Percentiles rank a stretch among this genome's conserved stretches.
phyloP scores from a whole-genome alignment of 2,797 vertebrate species.

The Phoebastria nigripes region DNA sequence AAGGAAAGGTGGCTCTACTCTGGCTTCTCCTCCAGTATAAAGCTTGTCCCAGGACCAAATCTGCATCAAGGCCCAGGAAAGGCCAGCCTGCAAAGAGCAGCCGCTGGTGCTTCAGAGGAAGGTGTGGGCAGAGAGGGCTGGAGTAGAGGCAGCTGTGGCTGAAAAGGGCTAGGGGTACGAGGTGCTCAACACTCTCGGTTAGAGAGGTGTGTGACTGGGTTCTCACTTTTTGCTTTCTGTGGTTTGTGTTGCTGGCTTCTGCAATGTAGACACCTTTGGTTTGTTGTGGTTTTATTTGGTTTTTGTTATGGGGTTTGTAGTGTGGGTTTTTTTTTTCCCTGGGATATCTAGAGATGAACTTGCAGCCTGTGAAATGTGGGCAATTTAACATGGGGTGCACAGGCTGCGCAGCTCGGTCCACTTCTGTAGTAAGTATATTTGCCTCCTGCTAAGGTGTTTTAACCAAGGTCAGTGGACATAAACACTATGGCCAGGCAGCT shows the following conservation, averaged over 20 bases:
- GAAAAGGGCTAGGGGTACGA: background rate
- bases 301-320: background rate
- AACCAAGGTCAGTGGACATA: constrained; percentile 19
- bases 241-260: background rate
- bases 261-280: background rate
- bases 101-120: background rate
- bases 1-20: background rate
- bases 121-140: background rate
- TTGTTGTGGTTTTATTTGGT: background rate
- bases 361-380: background rate
- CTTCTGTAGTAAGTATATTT: background rate
- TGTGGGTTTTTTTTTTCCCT: background rate
- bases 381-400: background rate
- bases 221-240: background rate
- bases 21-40: background rate
- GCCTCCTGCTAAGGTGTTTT: constrained; percentile 1
- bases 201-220: background rate
- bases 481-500: background rate
- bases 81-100: background rate
- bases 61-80: background rate
- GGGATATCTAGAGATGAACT: background rate
- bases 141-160: background rate
- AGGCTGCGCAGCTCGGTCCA: background rate
- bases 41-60: background rate
- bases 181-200: background rate